phyloP scores from a whole-genome alignment of 2,888 invertebrate genomes.

The Lamellibrachia satsuma region DNA sequence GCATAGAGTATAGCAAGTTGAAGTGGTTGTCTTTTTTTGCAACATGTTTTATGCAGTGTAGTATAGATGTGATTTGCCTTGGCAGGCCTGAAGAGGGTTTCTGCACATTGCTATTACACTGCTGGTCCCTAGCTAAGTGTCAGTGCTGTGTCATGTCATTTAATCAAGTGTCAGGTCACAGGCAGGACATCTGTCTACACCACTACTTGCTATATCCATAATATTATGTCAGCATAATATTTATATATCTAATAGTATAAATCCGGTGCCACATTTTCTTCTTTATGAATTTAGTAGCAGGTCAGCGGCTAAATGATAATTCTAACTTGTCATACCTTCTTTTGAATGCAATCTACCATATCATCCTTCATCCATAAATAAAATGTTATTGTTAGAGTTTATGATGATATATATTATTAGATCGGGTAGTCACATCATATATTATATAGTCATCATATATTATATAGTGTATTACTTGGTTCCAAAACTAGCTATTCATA shows the following conservation, averaged over 20 bases:
- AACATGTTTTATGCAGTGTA: not conserved
- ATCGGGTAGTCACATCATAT: too few species aligned
- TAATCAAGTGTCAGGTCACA: not conserved
- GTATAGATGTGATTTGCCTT: conserved; percentile 7
- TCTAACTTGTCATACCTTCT: not conserved
- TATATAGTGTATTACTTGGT: too few species aligned
- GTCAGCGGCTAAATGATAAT: not conserved
- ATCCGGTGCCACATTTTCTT: not conserved
- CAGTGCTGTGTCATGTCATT: not conserved
- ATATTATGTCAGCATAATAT: not conserved
- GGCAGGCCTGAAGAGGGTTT: not conserved
- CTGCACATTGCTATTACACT: not conserved
- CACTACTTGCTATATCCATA: not conserved
- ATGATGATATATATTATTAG: too few species aligned
- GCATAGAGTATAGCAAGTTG: not conserved
- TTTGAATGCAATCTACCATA: not conserved
- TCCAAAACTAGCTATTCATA: too few species aligned
- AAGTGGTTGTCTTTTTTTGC: not conserved
- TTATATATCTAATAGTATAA: too few species aligned
- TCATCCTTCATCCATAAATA: not conserved
- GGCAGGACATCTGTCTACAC: not conserved
- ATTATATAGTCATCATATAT: too few species aligned
- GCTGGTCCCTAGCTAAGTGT: not conserved
- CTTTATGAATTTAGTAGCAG: not conserved
- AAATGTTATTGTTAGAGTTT: not conserved